Percentiles rank a stretch among this genome's conserved stretches.
phyloP scores from a whole-genome alignment of 2,113 vertebrate genomes.

The Verasper variegatus region DNA sequence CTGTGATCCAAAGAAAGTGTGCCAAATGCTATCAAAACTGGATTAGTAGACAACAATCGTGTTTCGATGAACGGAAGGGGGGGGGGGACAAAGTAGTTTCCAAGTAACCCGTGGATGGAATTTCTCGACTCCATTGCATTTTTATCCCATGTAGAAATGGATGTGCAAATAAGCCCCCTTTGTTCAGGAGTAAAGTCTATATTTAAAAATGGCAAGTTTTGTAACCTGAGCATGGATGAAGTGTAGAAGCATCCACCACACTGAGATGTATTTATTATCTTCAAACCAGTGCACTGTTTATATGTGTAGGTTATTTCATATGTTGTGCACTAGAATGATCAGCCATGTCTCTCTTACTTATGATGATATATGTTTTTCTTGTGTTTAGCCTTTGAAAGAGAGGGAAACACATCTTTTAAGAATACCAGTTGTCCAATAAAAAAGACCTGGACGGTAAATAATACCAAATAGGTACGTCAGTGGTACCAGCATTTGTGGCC shows the following conservation, averaged over 20 bases:
- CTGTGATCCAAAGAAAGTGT: conserved; percentile 87
- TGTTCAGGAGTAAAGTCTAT: conserved; percentile 26
- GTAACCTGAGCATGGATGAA: neutral
- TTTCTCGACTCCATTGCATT: conserved; percentile 68
- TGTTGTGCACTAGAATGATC: neutral
- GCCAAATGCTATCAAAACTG: conserved; percentile 88
- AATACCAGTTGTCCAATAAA: neutral
- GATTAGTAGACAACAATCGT: conserved; percentile 85
- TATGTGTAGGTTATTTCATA: neutral
- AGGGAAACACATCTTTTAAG: neutral
- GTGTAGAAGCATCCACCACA: neutral
- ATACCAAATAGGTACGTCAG: conserved; percentile 2
- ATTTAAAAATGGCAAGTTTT: conserved; percentile 15
- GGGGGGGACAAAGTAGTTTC: conserved; percentile 76
- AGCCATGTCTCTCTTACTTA: neutral
- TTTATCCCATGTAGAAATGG: conserved; percentile 47
- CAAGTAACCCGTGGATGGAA: conserved; percentile 82
- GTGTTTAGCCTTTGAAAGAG: neutral
- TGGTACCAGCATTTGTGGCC: too few species aligned
- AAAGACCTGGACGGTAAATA: neutral
- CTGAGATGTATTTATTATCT: neutral
- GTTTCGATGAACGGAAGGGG: conserved; percentile 78
- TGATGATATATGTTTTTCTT: neutral
- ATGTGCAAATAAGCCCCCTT: conserved; percentile 33
- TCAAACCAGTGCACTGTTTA: neutral